phyloP scores from a whole-genome alignment of 2,797 vertebrate species.

The Hippopotamyrus pictus region DNA sequence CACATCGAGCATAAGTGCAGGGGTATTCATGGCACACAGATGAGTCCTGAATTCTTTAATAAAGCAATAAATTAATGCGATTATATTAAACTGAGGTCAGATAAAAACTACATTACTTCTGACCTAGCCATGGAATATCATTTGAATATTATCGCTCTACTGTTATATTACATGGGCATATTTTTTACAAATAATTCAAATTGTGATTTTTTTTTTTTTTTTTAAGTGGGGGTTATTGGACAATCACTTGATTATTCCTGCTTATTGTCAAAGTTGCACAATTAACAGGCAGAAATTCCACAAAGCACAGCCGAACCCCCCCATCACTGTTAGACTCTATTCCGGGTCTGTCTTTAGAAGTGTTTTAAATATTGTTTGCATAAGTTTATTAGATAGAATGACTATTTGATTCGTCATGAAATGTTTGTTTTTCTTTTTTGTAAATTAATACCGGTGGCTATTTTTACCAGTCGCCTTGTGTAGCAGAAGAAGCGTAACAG shows the following conservation, averaged over 20 bases:
- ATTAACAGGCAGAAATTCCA: neutral
- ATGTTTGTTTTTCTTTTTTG: slow-evolving; percentile 15
- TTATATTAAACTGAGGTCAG: neutral
- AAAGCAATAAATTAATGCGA: slow-evolving; percentile 29
- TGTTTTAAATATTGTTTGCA: neutral
- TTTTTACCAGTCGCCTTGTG: slow-evolving; percentile 12
- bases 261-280: neutral
- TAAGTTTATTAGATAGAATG: neutral
- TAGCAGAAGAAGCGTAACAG: neutral
- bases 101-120: neutral
- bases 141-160: neutral
- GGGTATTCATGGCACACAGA: neutral
- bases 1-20: slow-evolving; percentile 22
- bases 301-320: neutral
- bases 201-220: neutral
- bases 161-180: neutral
- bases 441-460: neutral
- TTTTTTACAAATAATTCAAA: neutral
- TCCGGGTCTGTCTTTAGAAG: neutral
- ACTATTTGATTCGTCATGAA: neutral
- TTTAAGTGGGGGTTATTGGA: neutral
- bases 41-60: slow-evolving; percentile 1
- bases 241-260: neutral
- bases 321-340: neutral
- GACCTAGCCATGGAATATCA: slow-evolving; percentile 9